Percentiles rank a stretch among this genome's conserved stretches.
Evolutionary conservation across 2,797 vertebrate species (phyloP).

Genomic region (Bradypodion pumilum): DNA sequence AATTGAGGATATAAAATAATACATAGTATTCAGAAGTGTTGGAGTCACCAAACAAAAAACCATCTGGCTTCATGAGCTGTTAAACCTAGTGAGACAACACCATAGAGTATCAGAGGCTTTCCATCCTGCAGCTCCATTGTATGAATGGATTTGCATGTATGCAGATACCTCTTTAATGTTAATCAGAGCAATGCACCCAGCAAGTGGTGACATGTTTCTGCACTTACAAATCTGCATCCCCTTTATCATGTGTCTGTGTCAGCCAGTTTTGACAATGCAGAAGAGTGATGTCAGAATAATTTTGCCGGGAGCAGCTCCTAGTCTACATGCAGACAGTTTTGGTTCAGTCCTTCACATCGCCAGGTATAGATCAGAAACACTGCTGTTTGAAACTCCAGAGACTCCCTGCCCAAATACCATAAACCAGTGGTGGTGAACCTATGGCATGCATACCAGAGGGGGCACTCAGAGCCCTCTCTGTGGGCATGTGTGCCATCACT

Average conservation of each 20-base stretch:
- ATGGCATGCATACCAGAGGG: too few relatives aligned
- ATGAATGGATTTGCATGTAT: neutral
- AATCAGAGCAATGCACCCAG: neutral
- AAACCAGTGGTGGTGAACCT: neutral
- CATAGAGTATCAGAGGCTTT: neutral
- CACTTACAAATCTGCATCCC: neutral
- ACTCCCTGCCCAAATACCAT: neutral
- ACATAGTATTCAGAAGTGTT: too few relatives aligned
- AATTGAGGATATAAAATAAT: too few relatives aligned
- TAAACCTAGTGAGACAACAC: neutral
- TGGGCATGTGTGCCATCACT: too few relatives aligned
- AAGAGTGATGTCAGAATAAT: neutral
- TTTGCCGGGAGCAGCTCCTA: neutral
- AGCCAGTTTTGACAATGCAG: neutral
- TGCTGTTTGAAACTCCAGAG: neutral
- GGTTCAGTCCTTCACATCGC: neutral
- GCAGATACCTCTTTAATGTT: neutral
- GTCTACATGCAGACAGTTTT: neutral
- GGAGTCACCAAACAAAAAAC: too few relatives aligned
- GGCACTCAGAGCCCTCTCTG: too few relatives aligned
- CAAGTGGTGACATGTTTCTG: neutral
- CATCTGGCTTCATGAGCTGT: neutral
- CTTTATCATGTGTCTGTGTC: neutral
- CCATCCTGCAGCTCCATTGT: neutral
- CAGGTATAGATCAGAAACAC: neutral